Base-by-base conservation (phyloP, 2,797 vertebrate species). In the Chaetodon trifasciatus region DNA sequence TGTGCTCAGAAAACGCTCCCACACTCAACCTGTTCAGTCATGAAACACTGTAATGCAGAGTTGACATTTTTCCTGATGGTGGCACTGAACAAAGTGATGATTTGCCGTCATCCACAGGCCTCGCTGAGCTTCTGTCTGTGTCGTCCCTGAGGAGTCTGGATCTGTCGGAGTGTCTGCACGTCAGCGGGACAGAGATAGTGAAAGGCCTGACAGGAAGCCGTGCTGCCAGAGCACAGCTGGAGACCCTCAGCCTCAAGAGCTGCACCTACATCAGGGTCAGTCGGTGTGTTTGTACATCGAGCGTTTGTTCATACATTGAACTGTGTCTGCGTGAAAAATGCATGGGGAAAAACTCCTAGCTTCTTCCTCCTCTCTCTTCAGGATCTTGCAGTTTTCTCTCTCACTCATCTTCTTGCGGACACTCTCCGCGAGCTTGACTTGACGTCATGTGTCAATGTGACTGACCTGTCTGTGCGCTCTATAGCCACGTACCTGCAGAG, bases 211-310 rank as follows among this genome's bases (percentile, higher is more conserved):
- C 84, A 0, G 76, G 65, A 1, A 70, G 42, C 0, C 6, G 60
- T 9, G 55, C 71, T 4, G 62, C 69, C 53, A 76, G 83, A 67
- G 85, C 93, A 0, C 91, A 73, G 57, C 89, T 97, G 85, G 83
- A 92, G 78, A 95, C 76, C 1, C 94, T 97, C 70, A 96, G 87
- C 79, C 88, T 97, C 24, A 95, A 92, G 83, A 95, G 92, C 91
- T 97, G 97, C 92, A 94, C 94, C 71, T 96, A 96, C 67, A 87
- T 97, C 11, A 91, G 88, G 89, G 97, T 97, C 76, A 82, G 96
- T 82, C 8, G 1, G 3, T 0, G 3, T 35, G 7, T 53, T 39
- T 55, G 9, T 56, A 28, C 39, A 62, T 7, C 17, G 8, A 35
- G 8, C 23, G 1, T 3, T 8, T 76, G 13, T 60, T 35, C 23